These are phyloP conservation scores for Branchellion lobata DNA, from an alignment of 2,888 invertebrate species.

Conservation along the genomic window DNA sequence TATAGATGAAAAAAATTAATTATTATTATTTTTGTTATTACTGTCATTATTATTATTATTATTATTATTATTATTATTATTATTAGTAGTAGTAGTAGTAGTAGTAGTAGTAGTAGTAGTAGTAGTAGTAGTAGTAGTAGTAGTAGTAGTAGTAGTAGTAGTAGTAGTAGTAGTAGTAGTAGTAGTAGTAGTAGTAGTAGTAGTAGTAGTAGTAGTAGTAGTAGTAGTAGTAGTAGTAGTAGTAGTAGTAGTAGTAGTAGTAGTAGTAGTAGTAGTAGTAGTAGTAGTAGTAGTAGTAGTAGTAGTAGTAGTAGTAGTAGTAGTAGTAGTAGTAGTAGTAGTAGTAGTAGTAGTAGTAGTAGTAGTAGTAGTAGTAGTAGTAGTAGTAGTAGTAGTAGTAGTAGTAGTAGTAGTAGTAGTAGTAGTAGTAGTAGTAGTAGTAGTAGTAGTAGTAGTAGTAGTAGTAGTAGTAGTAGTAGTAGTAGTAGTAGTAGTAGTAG, in stretches of 20 bases:
- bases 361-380: no score
- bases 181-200: background rate
- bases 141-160: background rate
- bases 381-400: no score
- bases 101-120: background rate
- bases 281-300: constrained; percentile 11
- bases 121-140: background rate
- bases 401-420: no score
- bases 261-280: background rate
- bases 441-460: no score
- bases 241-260: background rate
- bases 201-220: background rate
- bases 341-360: no score
- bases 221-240: background rate
- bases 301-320: background rate
- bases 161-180: background rate
- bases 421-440: no score
- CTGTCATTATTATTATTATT: no score
- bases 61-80: background rate
- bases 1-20: no score
- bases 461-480: no score
- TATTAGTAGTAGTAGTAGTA: no score
- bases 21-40: no score
- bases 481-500: no score
- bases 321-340: background rate